These are phyloP conservation scores for Ceratosolen solmsi DNA, from an alignment of 1,140 invertebrate genomes.

Conservation along the genomic window DNA sequence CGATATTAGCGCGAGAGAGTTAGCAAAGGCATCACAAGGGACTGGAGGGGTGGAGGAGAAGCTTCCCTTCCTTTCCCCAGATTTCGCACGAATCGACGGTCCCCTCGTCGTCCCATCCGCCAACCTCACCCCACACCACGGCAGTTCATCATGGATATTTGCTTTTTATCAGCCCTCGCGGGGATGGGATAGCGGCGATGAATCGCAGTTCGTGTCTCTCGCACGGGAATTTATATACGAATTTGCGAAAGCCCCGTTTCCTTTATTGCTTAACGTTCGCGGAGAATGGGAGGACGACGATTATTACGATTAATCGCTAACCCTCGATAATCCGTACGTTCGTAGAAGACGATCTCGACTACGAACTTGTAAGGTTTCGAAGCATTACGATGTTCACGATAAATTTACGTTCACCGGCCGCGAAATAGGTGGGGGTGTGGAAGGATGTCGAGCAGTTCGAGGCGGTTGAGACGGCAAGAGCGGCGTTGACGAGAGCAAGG, in stretches of 20 bases:
- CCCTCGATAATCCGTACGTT: constrained; percentile 12
- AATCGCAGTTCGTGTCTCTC: constrained; percentile 31
- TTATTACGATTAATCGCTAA: constrained; percentile 24
- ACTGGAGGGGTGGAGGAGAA: background rate
- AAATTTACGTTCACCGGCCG: constrained; percentile 50
- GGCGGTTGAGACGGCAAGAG: constrained; percentile 52
- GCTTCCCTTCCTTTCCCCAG: constrained; percentile 49
- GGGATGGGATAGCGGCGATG: background rate
- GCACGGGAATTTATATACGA: background rate
- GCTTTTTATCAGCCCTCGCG: constrained; percentile 37
- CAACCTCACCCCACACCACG: background rate
- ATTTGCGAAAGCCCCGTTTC: constrained; percentile 1
- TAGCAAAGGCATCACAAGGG: background rate
- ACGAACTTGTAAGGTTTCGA: constrained; percentile 50
- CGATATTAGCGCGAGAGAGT: constrained; percentile 64
- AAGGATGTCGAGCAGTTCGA: constrained; percentile 27
- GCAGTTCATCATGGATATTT: constrained; percentile 35
- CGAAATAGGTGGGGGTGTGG: constrained; percentile 25
- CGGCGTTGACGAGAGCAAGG: constrained; percentile 64
- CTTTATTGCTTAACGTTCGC: background rate
- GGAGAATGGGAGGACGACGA: constrained; percentile 8
- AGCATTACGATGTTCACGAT: constrained; percentile 51
- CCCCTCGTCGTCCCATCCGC: background rate
- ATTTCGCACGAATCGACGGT: background rate
- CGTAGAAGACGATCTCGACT: background rate